phyloP scores from a whole-genome alignment of 2,888 invertebrate genomes.

The Tachystola acroxantha region DNA sequence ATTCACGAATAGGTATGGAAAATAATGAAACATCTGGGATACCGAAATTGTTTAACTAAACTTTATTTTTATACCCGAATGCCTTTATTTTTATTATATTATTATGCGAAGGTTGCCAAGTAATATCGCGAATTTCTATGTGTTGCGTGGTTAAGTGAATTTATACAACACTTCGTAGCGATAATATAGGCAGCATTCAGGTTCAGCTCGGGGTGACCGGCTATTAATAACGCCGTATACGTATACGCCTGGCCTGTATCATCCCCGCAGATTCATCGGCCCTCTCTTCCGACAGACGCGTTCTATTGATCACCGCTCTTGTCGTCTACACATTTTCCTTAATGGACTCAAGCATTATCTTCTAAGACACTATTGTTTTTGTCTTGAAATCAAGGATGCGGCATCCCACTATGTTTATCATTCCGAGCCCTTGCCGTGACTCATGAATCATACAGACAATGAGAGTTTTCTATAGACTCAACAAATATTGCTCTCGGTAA shows the following conservation, averaged over 20 bases:
- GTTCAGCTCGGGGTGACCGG: slow-evolving; percentile 34
- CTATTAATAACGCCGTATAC: slow-evolving; percentile 50
- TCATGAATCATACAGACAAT: slow-evolving; percentile 11
- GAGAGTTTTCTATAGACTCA: slow-evolving; percentile 1
- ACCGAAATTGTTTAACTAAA: background rate
- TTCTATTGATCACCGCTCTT: slow-evolving; percentile 64
- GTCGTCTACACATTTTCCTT: slow-evolving; percentile 64
- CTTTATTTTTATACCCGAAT: too few relatives aligned
- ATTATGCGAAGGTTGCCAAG: slow-evolving; percentile 6
- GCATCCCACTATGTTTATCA: slow-evolving; percentile 12
- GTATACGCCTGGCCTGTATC: slow-evolving; percentile 34
- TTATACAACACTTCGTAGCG: slow-evolving; percentile 43
- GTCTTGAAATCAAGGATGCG: slow-evolving; percentile 42
- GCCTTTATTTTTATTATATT: slow-evolving; percentile 5
- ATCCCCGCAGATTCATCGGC: slow-evolving; percentile 36
- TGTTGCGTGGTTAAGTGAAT: slow-evolving; percentile 24
- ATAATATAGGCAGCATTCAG: slow-evolving; percentile 37
- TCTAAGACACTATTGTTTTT: slow-evolving; percentile 57
- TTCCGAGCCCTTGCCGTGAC: slow-evolving; percentile 4
- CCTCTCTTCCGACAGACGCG: slow-evolving; percentile 36
- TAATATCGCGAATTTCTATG: background rate
- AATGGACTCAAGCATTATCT: slow-evolving; percentile 58
- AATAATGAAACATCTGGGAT: background rate
- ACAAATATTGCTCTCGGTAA: background rate
- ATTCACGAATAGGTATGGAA: background rate